Evolutionary conservation across 1,140 invertebrate species (phyloP), one percentile per base, ranked within the genome.

Genomic region (Galendromus occidentalis): DNA sequence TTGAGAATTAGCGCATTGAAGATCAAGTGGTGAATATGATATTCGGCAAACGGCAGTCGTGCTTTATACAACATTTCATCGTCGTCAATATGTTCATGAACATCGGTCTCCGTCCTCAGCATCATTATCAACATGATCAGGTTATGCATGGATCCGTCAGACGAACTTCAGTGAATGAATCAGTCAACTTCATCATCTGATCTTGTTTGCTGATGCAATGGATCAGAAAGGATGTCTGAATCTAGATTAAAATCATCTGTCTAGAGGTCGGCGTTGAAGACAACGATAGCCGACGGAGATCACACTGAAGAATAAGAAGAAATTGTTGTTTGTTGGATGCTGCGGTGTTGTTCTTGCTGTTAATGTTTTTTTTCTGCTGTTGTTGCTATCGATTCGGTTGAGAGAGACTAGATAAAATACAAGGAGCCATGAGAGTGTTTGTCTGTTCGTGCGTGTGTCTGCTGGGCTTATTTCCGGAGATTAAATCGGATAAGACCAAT

Each of bases 321-420:
- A 20, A 28, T 47, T 28, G 18, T 20, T 47, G 18, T 28, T 47
- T 28, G 28, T 47, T 20, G 45, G 18, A 33, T 59, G 25, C 25
- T 59, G 25, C 2, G n/a, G 25, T 25, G n/a, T 59, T 25, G 25
- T 47, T 18, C 28, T 47, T 12, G 12, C 42, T 44, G 42, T 44
- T 44, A 12, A 12, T 44, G 18, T 47, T 22, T 47, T 14, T 7
- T 47, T 47, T 20, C 14, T 47, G 45, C 28, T 28, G 45, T 47
- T 28, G 45, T 47, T 28, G 45, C 28, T 47, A 59, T 33, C 51
- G 33, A 22, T 59, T 29, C 18, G 18, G 28, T 20, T 47, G 33
- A 22, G 18, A 22, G 45, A 47, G 51, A 59, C 51, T 59, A 59
- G 51, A 59, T 59, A 59, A 59, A 59, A 59, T 59, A 59, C 51